Base-by-base conservation (phyloP, 2,888 invertebrate species). In the Actias luna region DNA sequence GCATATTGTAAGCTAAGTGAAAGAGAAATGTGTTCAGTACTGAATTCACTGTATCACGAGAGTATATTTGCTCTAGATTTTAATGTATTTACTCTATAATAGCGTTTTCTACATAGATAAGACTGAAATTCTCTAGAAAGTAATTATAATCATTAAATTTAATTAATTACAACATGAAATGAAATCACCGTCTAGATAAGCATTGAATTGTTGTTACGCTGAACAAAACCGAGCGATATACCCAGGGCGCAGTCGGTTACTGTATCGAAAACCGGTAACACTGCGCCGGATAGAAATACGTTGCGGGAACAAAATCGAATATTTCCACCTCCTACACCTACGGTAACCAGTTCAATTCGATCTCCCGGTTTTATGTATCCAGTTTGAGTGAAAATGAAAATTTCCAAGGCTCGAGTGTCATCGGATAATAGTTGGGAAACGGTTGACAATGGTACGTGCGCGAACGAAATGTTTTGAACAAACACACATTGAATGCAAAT, bases 401-500 rank as follows among this genome's bases (percentile, higher is more conserved):
- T 46, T 16, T 46, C 22, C 22, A 5, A 8, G 29, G 29, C 12
- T 7, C 12, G 58, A 36, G 66, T 68, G 65, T 63, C 64, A 62
- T 65, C 74, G 70, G 73, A 62, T 64, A 74, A 62, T 74, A 73
- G 78, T 72, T 71, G 67, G 67, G 73, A 67, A 77, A 77, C 74
- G 22, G 74, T 78, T 79, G 80, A 79, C 82, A 84, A 83, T 83
- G 76, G 77, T 76, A 72, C 78, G 78, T 75, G 73, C 74, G 78
- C 77, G 75, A 74, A 82, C 83, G 82, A 86, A 88, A 87, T 86
- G 87, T 87, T 88, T 87, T 83, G 83, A 79, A 79, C 88, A 88
- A 88, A 88, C 87, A 88, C 88, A 87, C 88, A 82, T 46, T 22
- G 46, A 46, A 87, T 88, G 87, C 88, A 88, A 88, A 88, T 88